Evolutionary conservation across 2,797 vertebrate species (phyloP).

Genomic region (Botia almorhae): DNA sequence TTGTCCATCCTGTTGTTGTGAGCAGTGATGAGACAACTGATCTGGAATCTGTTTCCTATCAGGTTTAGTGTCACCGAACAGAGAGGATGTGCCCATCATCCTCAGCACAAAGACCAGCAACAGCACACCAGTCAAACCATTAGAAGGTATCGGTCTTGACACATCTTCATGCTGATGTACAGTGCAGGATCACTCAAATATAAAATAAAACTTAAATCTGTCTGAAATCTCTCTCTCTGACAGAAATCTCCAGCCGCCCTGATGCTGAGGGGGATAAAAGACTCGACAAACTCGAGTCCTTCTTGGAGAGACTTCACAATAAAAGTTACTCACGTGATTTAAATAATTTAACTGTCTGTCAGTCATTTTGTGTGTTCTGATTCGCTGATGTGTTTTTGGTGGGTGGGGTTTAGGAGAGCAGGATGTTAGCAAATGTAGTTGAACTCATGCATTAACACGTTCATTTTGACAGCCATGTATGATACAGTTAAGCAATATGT

Average conservation of each 20-base stretch:
- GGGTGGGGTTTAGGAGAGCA: neutral
- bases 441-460: no score
- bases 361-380: neutral
- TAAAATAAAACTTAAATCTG: neutral
- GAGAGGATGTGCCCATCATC: conserved; percentile 70
- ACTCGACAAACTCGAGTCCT: conserved; percentile 84
- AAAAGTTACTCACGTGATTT: conserved; percentile 72
- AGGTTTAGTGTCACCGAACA: conserved; percentile 77
- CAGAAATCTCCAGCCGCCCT: conserved; percentile 79
- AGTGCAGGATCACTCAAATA: neutral
- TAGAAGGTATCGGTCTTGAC: conserved; percentile 71
- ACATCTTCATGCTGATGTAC: neutral
- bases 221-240: neutral
- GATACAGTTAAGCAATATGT: neutral
- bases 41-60: conserved; percentile 41
- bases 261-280: conserved; percentile 81
- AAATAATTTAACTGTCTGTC: neutral
- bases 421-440: neutral
- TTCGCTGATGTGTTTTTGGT: neutral
- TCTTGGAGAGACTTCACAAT: conserved; percentile 81
- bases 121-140: conserved; percentile 77
- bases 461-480: no score
- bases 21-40: neutral
- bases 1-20: neutral
- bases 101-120: conserved; percentile 71